phyloP scores from a whole-genome alignment of 1,140 invertebrate genomes.

The Acyrthosiphon pisum region DNA sequence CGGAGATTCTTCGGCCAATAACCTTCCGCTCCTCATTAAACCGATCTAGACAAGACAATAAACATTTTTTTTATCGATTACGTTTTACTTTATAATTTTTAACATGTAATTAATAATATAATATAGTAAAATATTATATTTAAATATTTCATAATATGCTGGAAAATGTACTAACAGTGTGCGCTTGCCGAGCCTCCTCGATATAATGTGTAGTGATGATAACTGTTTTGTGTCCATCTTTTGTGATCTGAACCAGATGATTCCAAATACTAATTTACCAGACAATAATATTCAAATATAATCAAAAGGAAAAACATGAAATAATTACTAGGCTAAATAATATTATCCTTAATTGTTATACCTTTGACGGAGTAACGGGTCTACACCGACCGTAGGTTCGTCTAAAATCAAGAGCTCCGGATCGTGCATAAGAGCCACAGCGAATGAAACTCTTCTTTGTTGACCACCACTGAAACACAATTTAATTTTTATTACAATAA shows the following conservation, averaged over 20 bases:
- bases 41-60: conserved; percentile 75
- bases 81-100: no score
- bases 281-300: not conserved
- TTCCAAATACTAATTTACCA: conserved; percentile 82
- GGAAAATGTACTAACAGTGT: conserved; percentile 69
- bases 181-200: conserved; percentile 92
- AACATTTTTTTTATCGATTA: not conserved
- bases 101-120: no score
- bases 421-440: conserved; percentile 84
- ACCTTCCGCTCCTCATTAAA: conserved; percentile 88
- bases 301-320: not conserved
- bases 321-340: not conserved
- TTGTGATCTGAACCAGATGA: conserved; percentile 87
- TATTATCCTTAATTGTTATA: conserved; percentile 60
- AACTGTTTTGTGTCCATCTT: conserved; percentile 85
- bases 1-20: conserved; percentile 92
- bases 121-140: no score
- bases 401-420: conserved; percentile 91
- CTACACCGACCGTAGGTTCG: conserved; percentile 94
- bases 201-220: conserved; percentile 99
- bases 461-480: conserved; percentile 76
- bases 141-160: not conserved
- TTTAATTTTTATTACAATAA: conserved; percentile 13
- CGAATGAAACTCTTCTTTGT: conserved; percentile 85
- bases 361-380: conserved; percentile 90